These are phyloP conservation scores for Hippocampus mohnikei DNA, from an alignment of 2,113 vertebrate genomes.

Conservation along the genomic window DNA sequence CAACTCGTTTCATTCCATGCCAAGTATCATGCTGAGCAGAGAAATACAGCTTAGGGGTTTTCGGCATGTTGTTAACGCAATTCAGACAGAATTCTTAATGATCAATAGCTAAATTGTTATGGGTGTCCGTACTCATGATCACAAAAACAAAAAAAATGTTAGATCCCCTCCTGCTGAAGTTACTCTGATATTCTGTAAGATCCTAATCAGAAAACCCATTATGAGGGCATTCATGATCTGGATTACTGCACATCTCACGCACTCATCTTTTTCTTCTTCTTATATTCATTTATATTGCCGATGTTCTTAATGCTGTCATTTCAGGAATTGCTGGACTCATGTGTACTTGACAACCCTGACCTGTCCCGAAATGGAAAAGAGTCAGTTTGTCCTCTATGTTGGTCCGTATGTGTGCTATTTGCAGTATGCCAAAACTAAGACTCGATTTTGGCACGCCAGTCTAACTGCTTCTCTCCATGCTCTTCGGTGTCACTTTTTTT, in stretches of 20 bases:
- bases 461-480: slow-evolving; percentile 15
- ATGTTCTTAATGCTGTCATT: too few species aligned
- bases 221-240: not conserved
- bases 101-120: not conserved
- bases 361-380: not conserved
- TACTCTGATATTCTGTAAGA: not conserved
- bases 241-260: not conserved
- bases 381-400: not conserved
- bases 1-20: too few species aligned
- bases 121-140: not conserved
- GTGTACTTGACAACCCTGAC: not conserved
- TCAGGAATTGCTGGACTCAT: too few species aligned
- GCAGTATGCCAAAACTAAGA: not conserved
- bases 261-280: too few species aligned
- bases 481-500: slow-evolving; percentile 32
- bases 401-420: not conserved
- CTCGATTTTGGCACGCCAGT: not conserved
- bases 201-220: not conserved
- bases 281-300: too few species aligned
- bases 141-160: not conserved
- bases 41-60: too few species aligned
- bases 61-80: too few species aligned
- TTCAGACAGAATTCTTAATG: not conserved
- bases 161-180: too few species aligned
- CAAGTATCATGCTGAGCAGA: too few species aligned